Conservation (phyloP, 2,888 invertebrate genomes). For the Carcina quercana region DNA sequence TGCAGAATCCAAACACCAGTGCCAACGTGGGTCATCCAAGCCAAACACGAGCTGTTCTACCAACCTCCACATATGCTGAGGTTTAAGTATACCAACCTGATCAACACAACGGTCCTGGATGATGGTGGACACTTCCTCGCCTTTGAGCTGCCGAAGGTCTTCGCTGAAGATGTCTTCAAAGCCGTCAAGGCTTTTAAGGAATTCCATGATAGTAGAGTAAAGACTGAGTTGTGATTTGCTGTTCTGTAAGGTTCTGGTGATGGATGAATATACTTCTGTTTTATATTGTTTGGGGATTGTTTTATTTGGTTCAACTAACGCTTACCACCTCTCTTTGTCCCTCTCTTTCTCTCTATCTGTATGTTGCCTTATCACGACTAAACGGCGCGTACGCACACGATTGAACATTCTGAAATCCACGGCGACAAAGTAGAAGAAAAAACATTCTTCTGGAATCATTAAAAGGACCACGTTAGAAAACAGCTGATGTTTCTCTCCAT, state of each 20-base stretch:
- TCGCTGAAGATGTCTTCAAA: constrained; percentile 78
- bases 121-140: constrained; percentile 89
- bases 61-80: constrained; percentile 70
- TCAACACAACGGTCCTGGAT: constrained; percentile 73
- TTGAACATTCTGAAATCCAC: too few species aligned
- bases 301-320: too few species aligned
- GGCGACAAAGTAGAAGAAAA: too few species aligned
- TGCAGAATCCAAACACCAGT: constrained; percentile 60
- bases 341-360: too few species aligned
- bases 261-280: too few species aligned
- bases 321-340: too few species aligned
- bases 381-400: too few species aligned
- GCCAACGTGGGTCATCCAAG: constrained; percentile 79
- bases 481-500: too few species aligned
- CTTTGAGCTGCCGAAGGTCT: constrained; percentile 79
- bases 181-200: constrained; percentile 40
- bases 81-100: constrained; percentile 74
- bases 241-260: too few species aligned
- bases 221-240: constrained; percentile 56
- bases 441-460: too few species aligned
- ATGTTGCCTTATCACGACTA: too few species aligned
- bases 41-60: constrained; percentile 77
- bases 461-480: too few species aligned
- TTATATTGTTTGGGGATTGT: background rate
- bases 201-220: constrained; percentile 25